Conservation (phyloP, 2,797 vertebrate species). For the Myiotriccus ornatus region DNA sequence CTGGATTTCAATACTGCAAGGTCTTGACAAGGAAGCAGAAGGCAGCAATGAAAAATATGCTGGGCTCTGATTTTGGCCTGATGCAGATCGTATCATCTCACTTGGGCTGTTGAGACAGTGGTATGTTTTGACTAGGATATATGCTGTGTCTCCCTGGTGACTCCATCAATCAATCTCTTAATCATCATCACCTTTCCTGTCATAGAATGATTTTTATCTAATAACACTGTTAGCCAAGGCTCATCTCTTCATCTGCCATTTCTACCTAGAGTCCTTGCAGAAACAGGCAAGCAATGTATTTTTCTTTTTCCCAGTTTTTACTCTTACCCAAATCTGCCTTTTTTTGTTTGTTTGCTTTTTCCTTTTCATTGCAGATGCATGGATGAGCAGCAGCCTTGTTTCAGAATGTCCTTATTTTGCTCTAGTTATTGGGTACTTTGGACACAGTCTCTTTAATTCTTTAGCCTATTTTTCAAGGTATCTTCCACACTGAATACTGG, state of each 20-base stretch:
- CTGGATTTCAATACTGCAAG: neutral
- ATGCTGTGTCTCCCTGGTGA: neutral
- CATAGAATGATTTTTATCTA: neutral
- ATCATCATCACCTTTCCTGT: neutral
- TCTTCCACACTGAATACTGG: neutral
- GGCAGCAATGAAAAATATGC: neutral
- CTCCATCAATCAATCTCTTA: neutral
- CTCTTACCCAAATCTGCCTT: neutral
- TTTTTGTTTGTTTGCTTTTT: neutral
- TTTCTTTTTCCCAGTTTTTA: neutral
- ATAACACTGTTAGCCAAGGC: neutral
- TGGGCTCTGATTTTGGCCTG: neutral
- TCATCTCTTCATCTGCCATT: neutral
- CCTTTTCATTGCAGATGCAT: neutral
- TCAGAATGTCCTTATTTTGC: neutral
- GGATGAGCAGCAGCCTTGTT: neutral
- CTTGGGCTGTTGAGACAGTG: neutral
- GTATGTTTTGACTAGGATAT: neutral
- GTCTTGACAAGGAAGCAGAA: neutral
- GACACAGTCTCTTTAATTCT: neutral
- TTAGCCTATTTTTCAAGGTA: neutral
- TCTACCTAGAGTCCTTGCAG: neutral
- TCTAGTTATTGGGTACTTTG: neutral
- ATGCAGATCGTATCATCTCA: neutral
- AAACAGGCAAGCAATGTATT: neutral